A percentile compares a stretch with the other conserved stretches of the same genome.
phyloP scores from a whole-genome alignment of 2,113 vertebrate species.

The Neotoma lepida region DNA sequence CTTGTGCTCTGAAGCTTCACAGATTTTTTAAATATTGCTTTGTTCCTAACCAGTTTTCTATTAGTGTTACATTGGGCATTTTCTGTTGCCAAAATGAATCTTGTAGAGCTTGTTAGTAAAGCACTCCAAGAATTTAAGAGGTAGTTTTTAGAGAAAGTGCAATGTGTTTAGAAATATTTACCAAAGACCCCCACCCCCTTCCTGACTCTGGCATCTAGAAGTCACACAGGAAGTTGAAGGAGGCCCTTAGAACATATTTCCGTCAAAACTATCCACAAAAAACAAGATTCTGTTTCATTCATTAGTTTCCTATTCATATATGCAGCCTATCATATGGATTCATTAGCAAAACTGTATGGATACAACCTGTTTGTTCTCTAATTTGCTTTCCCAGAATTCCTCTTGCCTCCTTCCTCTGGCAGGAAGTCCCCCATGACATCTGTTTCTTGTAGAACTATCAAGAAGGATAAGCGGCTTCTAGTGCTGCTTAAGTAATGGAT shows the following conservation, averaged over 20 bases:
- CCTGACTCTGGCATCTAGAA: constrained; percentile 14
- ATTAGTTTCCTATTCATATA: constrained; percentile 47
- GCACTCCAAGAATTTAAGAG: constrained; percentile 36
- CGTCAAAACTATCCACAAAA: constrained; percentile 41
- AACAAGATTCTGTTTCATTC: constrained; percentile 49
- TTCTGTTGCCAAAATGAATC: constrained; percentile 37
- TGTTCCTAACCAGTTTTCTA: constrained; percentile 41
- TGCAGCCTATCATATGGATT: constrained; percentile 29
- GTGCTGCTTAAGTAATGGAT: constrained; percentile 65
- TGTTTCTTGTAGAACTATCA: constrained; percentile 79
- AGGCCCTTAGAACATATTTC: constrained; percentile 39
- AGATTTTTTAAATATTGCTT: background rate
- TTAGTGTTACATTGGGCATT: constrained; percentile 3
- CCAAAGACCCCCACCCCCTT: background rate
- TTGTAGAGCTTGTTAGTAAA: constrained; percentile 31
- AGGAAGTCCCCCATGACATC: constrained; percentile 66
- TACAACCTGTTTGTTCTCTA: constrained; percentile 41
- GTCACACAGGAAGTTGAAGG: constrained; percentile 1
- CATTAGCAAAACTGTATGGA: constrained; percentile 56
- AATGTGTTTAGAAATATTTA: constrained; percentile 56
- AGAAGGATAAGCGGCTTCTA: constrained; percentile 72
- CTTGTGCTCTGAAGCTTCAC: constrained; percentile 22
- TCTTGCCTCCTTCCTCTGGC: constrained; percentile 51
- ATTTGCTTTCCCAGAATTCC: constrained; percentile 67
- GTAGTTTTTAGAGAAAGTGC: constrained; percentile 31